These are phyloP conservation scores for Amiota mariae DNA, from an alignment of 2,888 invertebrate species.

Conservation along the genomic window DNA sequence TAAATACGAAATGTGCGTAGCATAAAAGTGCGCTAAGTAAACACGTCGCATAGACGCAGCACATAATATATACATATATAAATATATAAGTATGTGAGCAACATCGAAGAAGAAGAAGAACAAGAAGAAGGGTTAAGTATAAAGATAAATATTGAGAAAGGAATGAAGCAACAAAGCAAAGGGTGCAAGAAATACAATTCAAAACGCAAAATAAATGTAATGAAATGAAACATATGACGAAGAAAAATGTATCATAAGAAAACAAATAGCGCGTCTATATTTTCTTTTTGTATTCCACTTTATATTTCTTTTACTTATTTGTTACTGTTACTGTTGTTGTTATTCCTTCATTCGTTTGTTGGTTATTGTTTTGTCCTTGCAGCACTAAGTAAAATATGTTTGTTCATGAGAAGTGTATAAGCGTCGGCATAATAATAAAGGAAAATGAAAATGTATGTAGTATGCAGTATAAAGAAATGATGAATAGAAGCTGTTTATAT, in stretches of 20 bases:
- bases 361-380: too few species aligned
- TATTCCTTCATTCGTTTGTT: too few species aligned
- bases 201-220: conserved; percentile 12
- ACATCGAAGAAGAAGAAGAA: not conserved
- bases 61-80: too few species aligned
- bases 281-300: not conserved
- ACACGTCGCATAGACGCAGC: too few species aligned
- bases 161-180: too few species aligned
- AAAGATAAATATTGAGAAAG: conserved; percentile 3
- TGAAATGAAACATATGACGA: conserved; percentile 12
- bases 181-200: not conserved
- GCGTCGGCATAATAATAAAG: too few species aligned
- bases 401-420: too few species aligned
- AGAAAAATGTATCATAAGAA: conserved; percentile 8
- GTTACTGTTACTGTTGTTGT: too few species aligned
- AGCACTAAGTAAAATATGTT: too few species aligned
- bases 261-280: not conserved
- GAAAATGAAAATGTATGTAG: not conserved
- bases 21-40: not conserved
- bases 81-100: too few species aligned
- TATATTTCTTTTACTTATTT: too few species aligned
- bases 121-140: not conserved
- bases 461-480: not conserved
- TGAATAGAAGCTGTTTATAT: not conserved
- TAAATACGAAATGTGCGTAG: too few species aligned